A percentile compares a stretch with the other conserved stretches of the same genome.
Conservation (phyloP, 2,113 vertebrate genomes). For the Perca fluviatilis region DNA sequence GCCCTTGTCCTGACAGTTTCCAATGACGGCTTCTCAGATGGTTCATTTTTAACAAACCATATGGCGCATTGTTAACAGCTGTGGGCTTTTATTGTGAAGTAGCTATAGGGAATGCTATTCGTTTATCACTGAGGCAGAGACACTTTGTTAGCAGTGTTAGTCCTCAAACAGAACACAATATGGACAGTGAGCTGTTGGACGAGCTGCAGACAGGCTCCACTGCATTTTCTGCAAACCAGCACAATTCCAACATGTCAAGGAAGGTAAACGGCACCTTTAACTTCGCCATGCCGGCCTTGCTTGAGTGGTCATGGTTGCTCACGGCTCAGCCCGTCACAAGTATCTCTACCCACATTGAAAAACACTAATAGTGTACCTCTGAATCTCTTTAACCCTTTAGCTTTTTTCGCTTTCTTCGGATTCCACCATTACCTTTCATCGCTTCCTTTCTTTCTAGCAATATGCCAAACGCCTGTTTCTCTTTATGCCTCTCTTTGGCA, state of each 20-base stretch:
- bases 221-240: background rate
- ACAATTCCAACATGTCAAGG: background rate
- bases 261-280: background rate
- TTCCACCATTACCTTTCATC: conserved; percentile 26
- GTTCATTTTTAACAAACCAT: too few species aligned
- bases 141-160: background rate
- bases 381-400: background rate
- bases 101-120: too few species aligned
- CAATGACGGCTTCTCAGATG: too few species aligned
- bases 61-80: too few species aligned
- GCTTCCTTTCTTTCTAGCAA: conserved; percentile 11
- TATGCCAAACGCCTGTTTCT: conserved; percentile 24
- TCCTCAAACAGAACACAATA: background rate
- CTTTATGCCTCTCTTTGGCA: conserved; percentile 37
- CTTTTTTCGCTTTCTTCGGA: background rate
- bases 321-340: background rate
- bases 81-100: too few species aligned
- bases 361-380: background rate
- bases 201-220: background rate
- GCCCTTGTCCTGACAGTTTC: too few species aligned
- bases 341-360: background rate
- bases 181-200: background rate
- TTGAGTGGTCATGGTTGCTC: conserved; percentile 2
- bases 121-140: background rate
- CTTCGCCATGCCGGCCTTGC: background rate